Evolutionary conservation across 53 echinoderm and acorn worm genomes (phyloP), one percentile per base, ranked within the genome.

Genomic region (Stichopus horrens): DNA sequence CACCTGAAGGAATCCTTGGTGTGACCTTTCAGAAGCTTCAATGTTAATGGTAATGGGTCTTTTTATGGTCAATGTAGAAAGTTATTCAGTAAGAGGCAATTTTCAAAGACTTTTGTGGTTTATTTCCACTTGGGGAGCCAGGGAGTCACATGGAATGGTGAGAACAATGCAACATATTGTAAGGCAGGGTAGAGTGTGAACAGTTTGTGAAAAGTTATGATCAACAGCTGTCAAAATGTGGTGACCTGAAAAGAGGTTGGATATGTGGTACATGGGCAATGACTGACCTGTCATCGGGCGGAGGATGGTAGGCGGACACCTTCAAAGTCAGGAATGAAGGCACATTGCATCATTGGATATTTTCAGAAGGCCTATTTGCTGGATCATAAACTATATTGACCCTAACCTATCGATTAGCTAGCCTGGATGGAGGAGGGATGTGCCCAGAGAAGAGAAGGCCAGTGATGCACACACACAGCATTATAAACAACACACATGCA

Each of bases 141-240:
- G 80, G 57, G 68, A 68, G 80, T 22, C 80, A 55, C 80, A 80
- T 80, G 58, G 56, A 57, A 13, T 57, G 80, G 56, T 19, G 55
- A 78, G 37, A 80, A 55, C 80, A 80, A 80, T 55, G 80, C 55
- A 18, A 58, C 58, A 55, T 55, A 80, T 80, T 80, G 58, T 80
- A 80, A 58, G 55, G 5, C 22, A 9, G 58, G 37, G 58, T 21
- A 11, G 58, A 80, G 80, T 57, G 80, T 80, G 80, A 80, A 80
- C 56, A 57, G 80, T 57, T 80, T 53, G 20, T 20, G 58, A 80
- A 21, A 80, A 80, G 80, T 80, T 80, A 80, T 80, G 80, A 80
- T 80, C 80, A 80, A 55, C 80, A 80, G 58, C 80, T 80, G 80
- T 80, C 80, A 80, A 80, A 80, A 80, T 80, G 80, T 80, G 80